phyloP scores from a whole-genome alignment of 2,113 vertebrate genomes.

The Genyomyrus donnyi region DNA sequence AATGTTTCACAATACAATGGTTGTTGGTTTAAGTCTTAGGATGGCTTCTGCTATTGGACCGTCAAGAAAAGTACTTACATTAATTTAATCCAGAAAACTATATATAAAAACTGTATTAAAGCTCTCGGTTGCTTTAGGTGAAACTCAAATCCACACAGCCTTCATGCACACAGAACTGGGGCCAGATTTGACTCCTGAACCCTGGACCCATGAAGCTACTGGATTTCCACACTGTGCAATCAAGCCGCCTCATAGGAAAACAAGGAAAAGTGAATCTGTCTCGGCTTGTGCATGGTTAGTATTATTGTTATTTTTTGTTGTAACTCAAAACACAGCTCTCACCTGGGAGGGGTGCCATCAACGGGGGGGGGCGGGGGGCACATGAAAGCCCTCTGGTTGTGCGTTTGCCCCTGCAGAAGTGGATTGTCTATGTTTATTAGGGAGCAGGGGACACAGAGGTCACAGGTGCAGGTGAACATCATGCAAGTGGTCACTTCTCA shows the following conservation, averaged over 20 bases:
- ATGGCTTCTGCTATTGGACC: neutral
- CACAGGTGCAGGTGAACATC: neutral
- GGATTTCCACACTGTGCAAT: neutral
- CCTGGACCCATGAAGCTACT: neutral
- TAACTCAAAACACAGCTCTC: neutral
- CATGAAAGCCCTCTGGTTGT: neutral
- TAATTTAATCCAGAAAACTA: neutral
- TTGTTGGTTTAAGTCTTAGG: neutral
- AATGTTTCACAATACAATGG: neutral
- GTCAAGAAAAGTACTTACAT: neutral
- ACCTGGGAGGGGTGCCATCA: neutral
- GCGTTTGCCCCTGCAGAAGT: neutral
- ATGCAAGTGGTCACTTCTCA: neutral
- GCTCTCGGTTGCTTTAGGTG: neutral
- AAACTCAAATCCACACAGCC: neutral
- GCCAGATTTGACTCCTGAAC: neutral
- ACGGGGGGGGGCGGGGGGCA: neutral
- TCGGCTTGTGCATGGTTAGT: neutral
- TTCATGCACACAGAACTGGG: neutral
- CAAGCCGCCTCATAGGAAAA: neutral
- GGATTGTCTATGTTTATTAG: neutral
- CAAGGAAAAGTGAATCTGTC: neutral
- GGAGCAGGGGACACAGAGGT: neutral
- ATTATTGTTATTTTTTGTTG: neutral
- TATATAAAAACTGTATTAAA: neutral